Evolutionary conservation across 2,888 invertebrate genomes (phyloP).

Genomic region (Athalia circularis): DNA sequence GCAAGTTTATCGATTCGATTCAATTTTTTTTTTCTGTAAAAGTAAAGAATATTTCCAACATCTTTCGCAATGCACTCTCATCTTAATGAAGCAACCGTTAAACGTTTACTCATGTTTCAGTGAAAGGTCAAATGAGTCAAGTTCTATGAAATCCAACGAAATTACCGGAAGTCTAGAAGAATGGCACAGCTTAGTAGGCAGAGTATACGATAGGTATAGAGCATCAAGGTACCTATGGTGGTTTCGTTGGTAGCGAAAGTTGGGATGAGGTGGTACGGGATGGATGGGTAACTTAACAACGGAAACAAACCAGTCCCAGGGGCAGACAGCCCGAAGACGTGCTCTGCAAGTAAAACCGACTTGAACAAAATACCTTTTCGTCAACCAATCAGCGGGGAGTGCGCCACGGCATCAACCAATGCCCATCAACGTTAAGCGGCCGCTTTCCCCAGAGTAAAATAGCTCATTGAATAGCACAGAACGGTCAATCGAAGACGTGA

Average conservation of each 20-base stretch:
- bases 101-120: not conserved
- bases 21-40: not conserved
- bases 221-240: no score
- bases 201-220: not conserved
- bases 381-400: conserved; percentile 31
- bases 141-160: not conserved
- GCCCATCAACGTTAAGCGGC: conserved; percentile 29
- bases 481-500: conserved; percentile 47
- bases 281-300: conserved; percentile 31
- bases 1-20: not conserved
- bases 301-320: conserved; percentile 44
- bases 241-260: not conserved
- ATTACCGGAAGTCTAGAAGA: not conserved
- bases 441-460: conserved; percentile 43
- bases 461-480: conserved; percentile 46
- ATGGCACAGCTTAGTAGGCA: not conserved
- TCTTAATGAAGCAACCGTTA: not conserved
- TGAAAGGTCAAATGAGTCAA: not conserved
- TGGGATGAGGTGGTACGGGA: not conserved
- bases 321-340: conserved; percentile 41
- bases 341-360: conserved; percentile 18
- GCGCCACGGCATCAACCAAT: conserved; percentile 15
- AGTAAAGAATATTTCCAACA: no score
- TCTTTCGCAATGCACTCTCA: no score
- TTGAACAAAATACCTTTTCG: not conserved